Evolutionary conservation across 1,140 invertebrate species (phyloP).

Genomic region (Hirudo medicinalis): DNA sequence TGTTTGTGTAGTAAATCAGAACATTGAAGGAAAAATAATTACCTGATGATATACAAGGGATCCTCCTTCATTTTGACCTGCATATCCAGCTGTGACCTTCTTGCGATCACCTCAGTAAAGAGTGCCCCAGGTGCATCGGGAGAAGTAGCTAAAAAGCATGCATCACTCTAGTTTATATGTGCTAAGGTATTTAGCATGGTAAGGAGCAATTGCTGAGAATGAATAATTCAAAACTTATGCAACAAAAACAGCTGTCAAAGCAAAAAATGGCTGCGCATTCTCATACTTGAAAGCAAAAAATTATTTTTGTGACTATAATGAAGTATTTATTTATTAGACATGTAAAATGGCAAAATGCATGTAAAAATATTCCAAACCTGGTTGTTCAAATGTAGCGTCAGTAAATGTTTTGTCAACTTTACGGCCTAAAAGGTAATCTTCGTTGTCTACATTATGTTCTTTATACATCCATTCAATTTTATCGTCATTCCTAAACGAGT

Average conservation of each 20-base stretch:
- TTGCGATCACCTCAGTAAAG: constrained; percentile 34
- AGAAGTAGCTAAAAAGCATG: background rate
- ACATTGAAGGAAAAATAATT: background rate
- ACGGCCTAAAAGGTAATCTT: constrained; percentile 79
- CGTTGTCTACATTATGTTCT: constrained; percentile 61
- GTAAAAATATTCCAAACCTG: constrained; percentile 28
- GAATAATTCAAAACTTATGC: background rate
- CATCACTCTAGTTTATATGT: background rate
- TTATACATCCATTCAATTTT: constrained; percentile 82
- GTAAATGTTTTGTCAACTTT: constrained; percentile 72
- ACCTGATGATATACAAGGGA: constrained; percentile 64
- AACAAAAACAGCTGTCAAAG: background rate
- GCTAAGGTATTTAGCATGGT: background rate
- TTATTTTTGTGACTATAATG: background rate
- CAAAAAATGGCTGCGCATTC: background rate
- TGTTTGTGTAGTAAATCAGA: background rate
- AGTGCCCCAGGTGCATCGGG: constrained; percentile 29
- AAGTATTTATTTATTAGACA: background rate
- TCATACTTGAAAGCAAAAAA: background rate
- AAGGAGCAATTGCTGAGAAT: background rate
- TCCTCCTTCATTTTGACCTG: constrained; percentile 68
- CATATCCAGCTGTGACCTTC: constrained; percentile 36
- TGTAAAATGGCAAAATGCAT: background rate
- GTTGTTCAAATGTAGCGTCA: constrained; percentile 51
- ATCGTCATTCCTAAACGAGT: background rate